Conservation (phyloP, 2,797 vertebrate genomes). For the Notamacropus eugenii region DNA sequence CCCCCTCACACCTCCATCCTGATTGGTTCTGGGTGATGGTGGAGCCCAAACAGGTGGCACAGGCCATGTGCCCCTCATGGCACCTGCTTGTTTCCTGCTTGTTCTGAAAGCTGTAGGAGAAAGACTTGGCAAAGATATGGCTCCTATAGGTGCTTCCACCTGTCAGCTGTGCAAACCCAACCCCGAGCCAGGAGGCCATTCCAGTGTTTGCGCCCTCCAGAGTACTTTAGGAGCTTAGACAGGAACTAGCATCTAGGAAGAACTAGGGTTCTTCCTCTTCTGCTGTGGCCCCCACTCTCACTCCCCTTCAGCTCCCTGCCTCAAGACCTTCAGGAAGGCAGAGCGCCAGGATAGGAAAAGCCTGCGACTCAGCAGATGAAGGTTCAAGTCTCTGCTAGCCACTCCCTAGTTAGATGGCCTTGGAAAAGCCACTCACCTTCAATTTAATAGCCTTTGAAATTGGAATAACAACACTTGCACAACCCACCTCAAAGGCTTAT, state of each 20-base stretch:
- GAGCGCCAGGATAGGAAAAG: neutral
- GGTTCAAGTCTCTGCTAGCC: neutral
- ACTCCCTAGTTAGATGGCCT: neutral
- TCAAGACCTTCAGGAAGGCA: neutral
- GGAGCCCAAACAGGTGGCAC: neutral
- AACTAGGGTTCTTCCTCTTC: too few relatives aligned
- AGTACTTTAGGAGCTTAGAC: too few relatives aligned
- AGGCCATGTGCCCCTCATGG: neutral
- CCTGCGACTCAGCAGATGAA: neutral
- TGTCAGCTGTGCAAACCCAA: too few relatives aligned
- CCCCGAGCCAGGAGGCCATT: neutral
- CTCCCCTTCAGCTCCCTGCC: neutral
- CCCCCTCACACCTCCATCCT: neutral
- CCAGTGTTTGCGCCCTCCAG: too few relatives aligned
- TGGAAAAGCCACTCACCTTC: neutral
- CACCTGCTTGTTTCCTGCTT: neutral
- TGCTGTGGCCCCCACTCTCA: too few relatives aligned
- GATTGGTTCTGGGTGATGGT: neutral
- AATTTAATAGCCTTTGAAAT: neutral
- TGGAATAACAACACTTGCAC: neutral
- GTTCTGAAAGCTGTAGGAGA: too few relatives aligned
- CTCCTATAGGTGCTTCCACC: neutral
- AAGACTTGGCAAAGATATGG: neutral
- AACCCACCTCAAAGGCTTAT: neutral
- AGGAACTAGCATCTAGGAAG: too few relatives aligned